Conservation (phyloP, 2,797 vertebrate species). For the Remorina albescens region DNA sequence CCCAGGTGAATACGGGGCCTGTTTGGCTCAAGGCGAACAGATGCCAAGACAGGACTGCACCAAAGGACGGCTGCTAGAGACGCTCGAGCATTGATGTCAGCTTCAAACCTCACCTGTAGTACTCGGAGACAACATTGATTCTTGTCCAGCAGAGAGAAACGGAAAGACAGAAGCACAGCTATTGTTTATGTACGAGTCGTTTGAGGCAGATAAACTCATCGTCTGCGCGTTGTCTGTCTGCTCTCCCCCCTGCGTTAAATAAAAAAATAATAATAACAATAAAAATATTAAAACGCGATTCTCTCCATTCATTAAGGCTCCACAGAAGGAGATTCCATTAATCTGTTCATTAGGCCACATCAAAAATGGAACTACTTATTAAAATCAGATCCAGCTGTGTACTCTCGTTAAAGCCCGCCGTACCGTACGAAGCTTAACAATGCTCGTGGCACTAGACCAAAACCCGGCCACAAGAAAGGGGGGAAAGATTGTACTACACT, state of each 20-base stretch:
- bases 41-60: slow-evolving; percentile 81
- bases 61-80: slow-evolving; percentile 76
- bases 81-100: slow-evolving; percentile 80
- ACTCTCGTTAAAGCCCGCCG: slow-evolving; percentile 81
- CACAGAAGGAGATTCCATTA: slow-evolving; percentile 87
- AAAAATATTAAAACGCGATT: slow-evolving; percentile 70
- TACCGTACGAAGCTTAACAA: slow-evolving; percentile 80
- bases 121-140: slow-evolving; percentile 78
- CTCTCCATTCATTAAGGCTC: slow-evolving; percentile 85
- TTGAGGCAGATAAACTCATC: slow-evolving; percentile 72
- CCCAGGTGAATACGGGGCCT: slow-evolving; percentile 77
- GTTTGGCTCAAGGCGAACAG: slow-evolving; percentile 82
- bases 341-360: slow-evolving; percentile 89
- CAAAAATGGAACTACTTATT: slow-evolving; percentile 87
- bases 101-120: slow-evolving; percentile 88
- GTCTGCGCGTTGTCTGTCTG: slow-evolving; percentile 47
- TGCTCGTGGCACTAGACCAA: slow-evolving; percentile 84
- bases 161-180: slow-evolving; percentile 58
- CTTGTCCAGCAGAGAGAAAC: slow-evolving; percentile 71
- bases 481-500: slow-evolving; percentile 62
- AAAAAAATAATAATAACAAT: slow-evolving; percentile 56
- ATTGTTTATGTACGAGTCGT: slow-evolving; percentile 80
- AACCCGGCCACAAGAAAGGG: slow-evolving; percentile 73
- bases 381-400: slow-evolving; percentile 88
- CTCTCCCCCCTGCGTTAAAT: slow-evolving; percentile 35